Evolutionary conservation across 2,113 vertebrate species (phyloP).

Genomic region (Echinops telfairi): DNA sequence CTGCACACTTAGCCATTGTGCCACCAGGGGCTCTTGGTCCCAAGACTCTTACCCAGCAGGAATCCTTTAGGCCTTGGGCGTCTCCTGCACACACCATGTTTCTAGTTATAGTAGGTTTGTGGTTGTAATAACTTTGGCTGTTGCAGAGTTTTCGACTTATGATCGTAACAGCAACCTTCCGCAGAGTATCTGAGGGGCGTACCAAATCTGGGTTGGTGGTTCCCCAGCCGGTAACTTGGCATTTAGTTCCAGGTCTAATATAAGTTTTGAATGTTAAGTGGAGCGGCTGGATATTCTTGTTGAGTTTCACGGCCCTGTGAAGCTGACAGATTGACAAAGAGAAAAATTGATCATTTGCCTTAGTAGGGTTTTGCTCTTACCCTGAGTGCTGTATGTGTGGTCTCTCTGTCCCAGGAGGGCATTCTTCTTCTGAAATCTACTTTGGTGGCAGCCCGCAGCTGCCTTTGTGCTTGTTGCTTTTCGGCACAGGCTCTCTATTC

Average conservation of each 20-base stretch:
- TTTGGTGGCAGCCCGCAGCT: constrained; percentile 68
- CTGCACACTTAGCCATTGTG: neutral
- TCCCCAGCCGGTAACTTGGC: constrained; percentile 66
- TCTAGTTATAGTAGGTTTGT: constrained; percentile 60
- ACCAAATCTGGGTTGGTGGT: neutral
- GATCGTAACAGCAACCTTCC: constrained; percentile 61
- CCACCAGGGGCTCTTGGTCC: neutral
- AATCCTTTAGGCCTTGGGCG: constrained; percentile 39
- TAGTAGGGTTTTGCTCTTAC: neutral
- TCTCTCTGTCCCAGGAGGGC: constrained; percentile 41
- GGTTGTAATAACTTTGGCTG: neutral
- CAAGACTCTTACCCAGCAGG: constrained; percentile 66
- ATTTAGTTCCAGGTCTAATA: constrained; percentile 65
- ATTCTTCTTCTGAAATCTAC: constrained; percentile 28
- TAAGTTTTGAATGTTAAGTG: neutral
- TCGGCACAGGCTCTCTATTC: neutral
- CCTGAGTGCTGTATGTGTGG: neutral
- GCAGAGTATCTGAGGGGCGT: constrained; percentile 44
- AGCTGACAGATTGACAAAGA: constrained; percentile 69
- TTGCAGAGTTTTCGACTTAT: constrained; percentile 55
- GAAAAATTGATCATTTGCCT: neutral
- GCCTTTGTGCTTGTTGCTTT: constrained; percentile 48
- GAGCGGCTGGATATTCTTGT: constrained; percentile 48
- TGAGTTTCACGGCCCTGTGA: constrained; percentile 36
- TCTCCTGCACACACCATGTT: constrained; percentile 63